phyloP scores from a whole-genome alignment of 2,113 vertebrate species.

The Mustela nigripes region DNA sequence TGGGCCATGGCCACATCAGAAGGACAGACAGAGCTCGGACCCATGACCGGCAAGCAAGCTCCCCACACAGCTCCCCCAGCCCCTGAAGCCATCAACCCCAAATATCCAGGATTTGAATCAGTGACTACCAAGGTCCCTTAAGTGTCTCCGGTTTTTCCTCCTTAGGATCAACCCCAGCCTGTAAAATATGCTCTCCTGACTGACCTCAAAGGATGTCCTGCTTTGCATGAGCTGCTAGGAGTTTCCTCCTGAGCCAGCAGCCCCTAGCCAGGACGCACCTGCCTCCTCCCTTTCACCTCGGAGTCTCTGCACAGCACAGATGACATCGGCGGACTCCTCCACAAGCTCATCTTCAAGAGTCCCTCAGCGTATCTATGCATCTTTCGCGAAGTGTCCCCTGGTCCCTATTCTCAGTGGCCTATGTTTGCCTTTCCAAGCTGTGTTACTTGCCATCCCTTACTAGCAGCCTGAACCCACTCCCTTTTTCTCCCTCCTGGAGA shows the following conservation, averaged over 20 bases:
- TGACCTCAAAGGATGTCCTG: background rate
- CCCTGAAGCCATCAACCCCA: background rate
- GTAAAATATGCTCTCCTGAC: background rate
- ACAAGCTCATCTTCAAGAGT: no score
- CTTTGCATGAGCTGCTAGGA: fast-evolving
- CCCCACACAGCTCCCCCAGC: background rate
- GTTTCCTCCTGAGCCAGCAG: fast-evolving
- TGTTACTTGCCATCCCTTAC: no score
- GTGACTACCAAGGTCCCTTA: no score
- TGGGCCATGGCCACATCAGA: fast-evolving
- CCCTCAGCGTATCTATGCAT: background rate
- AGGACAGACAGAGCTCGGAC: background rate
- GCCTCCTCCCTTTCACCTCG: fast-evolving
- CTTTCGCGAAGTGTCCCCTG: background rate
- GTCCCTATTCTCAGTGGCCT: background rate
- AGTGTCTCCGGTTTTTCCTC: fast-evolving
- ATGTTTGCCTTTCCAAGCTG: background rate
- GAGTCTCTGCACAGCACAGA: no score
- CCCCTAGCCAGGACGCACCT: no score
- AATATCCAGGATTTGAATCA: background rate
- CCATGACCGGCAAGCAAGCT: background rate
- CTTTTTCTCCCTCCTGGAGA: background rate
- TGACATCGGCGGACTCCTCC: fast-evolving
- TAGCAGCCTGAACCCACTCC: background rate
- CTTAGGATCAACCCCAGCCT: no score